A percentile compares a stretch with the other conserved stretches of the same genome.
Evolutionary conservation across 1,140 invertebrate genomes (phyloP).

Genomic region (Campoletis sonorensis): DNA sequence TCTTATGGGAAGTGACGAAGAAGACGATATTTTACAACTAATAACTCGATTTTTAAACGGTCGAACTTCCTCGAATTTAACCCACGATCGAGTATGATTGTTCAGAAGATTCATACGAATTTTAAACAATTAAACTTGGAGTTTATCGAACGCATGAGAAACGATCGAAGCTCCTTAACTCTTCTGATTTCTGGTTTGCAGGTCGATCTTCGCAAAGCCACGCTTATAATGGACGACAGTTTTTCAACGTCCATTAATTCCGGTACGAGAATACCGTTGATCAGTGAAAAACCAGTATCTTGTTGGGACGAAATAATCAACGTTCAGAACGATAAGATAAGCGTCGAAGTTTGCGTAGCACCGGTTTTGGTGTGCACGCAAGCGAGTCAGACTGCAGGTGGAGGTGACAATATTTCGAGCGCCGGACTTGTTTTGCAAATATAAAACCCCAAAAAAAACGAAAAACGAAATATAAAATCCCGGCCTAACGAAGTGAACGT

Average conservation of each 20-base stretch:
- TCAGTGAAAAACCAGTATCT: constrained; percentile 85
- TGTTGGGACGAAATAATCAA: constrained; percentile 87
- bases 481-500: background rate
- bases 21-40: no score
- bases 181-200: constrained; percentile 63
- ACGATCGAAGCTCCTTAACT: no score
- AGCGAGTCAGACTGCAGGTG: constrained; percentile 89
- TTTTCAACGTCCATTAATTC: constrained; percentile 83
- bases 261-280: constrained; percentile 79
- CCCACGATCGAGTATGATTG: no score
- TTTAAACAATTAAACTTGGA: no score
- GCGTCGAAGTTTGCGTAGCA: constrained; percentile 87
- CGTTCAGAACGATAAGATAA: constrained; percentile 69
- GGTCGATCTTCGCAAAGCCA: constrained; percentile 84
- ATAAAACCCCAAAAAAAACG: constrained; percentile 58
- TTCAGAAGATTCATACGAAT: no score
- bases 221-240: constrained; percentile 89
- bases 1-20: no score
- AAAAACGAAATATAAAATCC: background rate
- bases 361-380: constrained; percentile 91
- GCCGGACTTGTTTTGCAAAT: constrained; percentile 89
- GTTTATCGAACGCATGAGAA: no score
- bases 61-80: no score
- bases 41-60: no score
- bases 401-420: constrained; percentile 93